A percentile compares a stretch with the other conserved stretches of the same genome.
Evolutionary conservation across 2,113 vertebrate genomes (phyloP).

Genomic region (Eublepharis macularius): DNA sequence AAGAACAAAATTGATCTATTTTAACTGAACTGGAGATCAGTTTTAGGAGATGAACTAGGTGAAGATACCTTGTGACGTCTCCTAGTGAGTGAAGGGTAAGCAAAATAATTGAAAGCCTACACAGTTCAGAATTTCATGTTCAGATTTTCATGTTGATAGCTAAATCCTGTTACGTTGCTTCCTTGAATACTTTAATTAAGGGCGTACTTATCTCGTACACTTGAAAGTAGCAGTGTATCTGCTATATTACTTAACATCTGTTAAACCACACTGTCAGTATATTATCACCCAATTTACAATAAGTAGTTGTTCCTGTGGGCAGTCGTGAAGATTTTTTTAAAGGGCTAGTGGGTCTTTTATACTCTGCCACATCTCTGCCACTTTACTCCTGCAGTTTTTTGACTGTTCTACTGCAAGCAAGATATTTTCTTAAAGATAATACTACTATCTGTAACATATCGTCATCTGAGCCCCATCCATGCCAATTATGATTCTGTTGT

Average conservation of each 20-base stretch:
- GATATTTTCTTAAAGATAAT: background rate
- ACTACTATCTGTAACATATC: background rate
- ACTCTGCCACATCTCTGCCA: background rate
- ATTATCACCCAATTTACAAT: constrained; percentile 12
- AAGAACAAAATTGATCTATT: no score
- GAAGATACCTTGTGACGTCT: no score
- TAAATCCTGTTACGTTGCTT: background rate
- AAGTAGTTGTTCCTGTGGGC: background rate
- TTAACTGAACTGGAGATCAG: no score
- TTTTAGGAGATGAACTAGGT: no score
- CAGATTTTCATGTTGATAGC: background rate
- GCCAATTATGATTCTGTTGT: no score
- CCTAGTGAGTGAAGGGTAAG: no score
- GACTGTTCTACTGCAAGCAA: background rate
- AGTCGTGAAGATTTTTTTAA: background rate
- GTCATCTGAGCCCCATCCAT: no score
- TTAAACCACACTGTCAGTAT: background rate
- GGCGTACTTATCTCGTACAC: background rate
- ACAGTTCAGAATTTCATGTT: no score
- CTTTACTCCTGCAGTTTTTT: background rate
- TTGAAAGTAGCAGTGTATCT: background rate
- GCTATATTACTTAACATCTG: background rate
- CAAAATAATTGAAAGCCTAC: no score
- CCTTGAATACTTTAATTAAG: constrained; percentile 8
- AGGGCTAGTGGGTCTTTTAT: background rate